phyloP scores from a whole-genome alignment of 2,113 vertebrate species.

The Oncorhynchus kisutch region DNA sequence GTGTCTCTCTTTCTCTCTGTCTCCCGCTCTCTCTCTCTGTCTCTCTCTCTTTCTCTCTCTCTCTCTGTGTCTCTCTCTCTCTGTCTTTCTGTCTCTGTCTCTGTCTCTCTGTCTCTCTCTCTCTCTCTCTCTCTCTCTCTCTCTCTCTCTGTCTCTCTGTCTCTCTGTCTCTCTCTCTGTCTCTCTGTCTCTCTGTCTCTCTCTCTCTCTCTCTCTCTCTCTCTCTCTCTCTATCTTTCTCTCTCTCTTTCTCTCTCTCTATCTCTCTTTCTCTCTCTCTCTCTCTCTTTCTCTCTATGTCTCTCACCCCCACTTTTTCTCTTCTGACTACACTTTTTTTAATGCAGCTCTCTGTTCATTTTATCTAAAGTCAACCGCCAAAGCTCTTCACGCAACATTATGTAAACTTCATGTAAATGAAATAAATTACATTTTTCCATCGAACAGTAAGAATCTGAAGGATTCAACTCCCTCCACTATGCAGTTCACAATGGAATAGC shows the following conservation, averaged over 20 bases:
- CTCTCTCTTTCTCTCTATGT: too few species aligned
- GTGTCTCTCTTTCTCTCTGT: neutral
- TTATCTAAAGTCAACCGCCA: neutral
- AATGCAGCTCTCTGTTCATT: neutral
- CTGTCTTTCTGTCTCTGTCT: neutral
- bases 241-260: too few species aligned
- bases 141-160: fast-evolving
- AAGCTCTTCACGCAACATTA: neutral
- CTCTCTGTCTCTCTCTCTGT: fast-evolving
- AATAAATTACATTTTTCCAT: neutral
- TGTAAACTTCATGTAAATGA: neutral
- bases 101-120: neutral
- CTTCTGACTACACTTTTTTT: neutral
- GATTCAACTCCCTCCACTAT: neutral
- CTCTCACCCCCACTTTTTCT: neutral
- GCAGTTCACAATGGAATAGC: neutral
- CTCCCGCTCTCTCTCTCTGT: too few species aligned
- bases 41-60: neutral
- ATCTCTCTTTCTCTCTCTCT: too few species aligned
- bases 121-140: neutral
- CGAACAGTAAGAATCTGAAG: neutral
- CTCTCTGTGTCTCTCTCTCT: neutral
- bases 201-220: fast-evolving
- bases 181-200: too few species aligned
- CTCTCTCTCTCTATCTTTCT: too few species aligned